Conservation (phyloP, 1,140 invertebrate genomes). For the Drosophila auraria region DNA sequence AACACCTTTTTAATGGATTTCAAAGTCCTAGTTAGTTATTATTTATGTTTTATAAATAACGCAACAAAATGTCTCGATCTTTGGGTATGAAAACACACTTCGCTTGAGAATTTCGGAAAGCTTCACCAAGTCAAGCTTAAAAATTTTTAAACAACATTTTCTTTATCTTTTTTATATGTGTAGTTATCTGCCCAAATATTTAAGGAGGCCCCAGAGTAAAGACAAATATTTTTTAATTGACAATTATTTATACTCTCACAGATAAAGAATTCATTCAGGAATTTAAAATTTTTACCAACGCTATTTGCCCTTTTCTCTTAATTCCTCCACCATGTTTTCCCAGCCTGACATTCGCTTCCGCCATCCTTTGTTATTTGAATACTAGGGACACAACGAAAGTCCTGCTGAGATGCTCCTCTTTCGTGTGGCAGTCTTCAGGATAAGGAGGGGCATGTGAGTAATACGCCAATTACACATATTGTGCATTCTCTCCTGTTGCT, state of each 20-base stretch:
- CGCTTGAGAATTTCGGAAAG: too few species aligned
- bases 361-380: constrained; percentile 7
- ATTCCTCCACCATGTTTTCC: constrained; percentile 2
- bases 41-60: too few species aligned
- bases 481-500: constrained; percentile 59
- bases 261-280: not conserved
- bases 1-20: too few species aligned
- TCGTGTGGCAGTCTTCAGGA: constrained; percentile 1
- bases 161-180: too few species aligned
- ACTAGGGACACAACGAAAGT: constrained; percentile 1
- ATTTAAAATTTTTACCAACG: not conserved
- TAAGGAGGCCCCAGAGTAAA: too few species aligned
- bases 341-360: constrained; percentile 21
- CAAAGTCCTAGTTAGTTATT: too few species aligned
- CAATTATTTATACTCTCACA: not conserved
- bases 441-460: constrained; percentile 40
- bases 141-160: too few species aligned
- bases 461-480: constrained; percentile 57
- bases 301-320: not conserved
- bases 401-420: constrained; percentile 1
- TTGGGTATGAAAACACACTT: too few species aligned
- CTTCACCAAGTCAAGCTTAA: too few species aligned
- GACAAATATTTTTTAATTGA: too few species aligned
- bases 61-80: too few species aligned
- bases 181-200: too few species aligned